These are phyloP conservation scores for Listronotus oregonensis DNA, from an alignment of 1,140 invertebrate genomes.

Conservation along the genomic window DNA sequence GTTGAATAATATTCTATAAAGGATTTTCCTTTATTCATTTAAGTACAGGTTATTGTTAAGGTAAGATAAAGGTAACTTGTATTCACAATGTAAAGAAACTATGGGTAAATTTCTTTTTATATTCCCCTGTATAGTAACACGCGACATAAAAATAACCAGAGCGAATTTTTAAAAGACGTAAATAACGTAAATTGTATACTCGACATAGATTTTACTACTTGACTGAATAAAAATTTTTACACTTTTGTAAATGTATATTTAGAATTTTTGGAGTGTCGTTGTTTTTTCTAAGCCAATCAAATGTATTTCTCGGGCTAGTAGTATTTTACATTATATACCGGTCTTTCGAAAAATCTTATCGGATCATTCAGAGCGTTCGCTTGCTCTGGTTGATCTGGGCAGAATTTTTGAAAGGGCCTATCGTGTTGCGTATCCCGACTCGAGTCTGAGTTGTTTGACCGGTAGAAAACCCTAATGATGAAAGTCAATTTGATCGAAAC, in stretches of 20 bases:
- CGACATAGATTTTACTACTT: conserved; percentile 22
- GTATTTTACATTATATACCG: conserved; percentile 41
- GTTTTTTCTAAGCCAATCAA: conserved; percentile 50
- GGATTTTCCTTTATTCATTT: too few relatives aligned
- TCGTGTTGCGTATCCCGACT: conserved; percentile 53
- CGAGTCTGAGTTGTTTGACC: conserved; percentile 54
- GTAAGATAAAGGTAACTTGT: too few relatives aligned
- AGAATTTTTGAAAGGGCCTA: conserved; percentile 23
- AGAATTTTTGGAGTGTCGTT: conserved; percentile 51
- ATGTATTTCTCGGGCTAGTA: conserved; percentile 43
- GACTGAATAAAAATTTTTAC: conserved; percentile 46
- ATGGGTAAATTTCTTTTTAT: conserved; percentile 10
- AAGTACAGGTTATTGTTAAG: too few relatives aligned
- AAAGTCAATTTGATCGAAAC: conserved; percentile 8
- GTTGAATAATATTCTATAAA: too few relatives aligned
- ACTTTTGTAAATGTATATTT: conserved; percentile 50
- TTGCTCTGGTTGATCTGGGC: neutral
- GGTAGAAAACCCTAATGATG: conserved; percentile 43
- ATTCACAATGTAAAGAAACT: neutral
- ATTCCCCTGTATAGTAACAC: conserved; percentile 3
- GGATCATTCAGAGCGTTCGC: neutral
- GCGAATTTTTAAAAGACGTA: conserved; percentile 1
- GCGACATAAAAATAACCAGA: conserved; percentile 2
- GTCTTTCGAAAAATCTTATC: conserved; percentile 9
- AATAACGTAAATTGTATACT: conserved; percentile 25